Evolutionary conservation across 2,113 vertebrate species (phyloP).

Genomic region (Baryphthengus martii): DNA sequence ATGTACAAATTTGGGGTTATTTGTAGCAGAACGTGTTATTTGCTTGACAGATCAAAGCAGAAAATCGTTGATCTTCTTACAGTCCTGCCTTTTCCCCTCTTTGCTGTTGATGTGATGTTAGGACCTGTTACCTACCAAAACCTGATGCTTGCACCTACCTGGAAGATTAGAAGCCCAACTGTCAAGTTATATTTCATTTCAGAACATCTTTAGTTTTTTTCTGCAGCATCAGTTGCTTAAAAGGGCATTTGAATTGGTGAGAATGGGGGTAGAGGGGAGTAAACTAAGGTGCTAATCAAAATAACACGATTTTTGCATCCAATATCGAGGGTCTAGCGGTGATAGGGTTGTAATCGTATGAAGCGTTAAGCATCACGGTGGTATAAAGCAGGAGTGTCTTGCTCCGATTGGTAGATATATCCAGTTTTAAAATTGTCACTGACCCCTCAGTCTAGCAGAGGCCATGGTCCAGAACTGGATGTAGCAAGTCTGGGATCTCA

Average conservation of each 20-base stretch:
- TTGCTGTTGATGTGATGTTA: neutral
- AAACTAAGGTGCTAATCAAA: neutral
- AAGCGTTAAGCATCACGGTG: neutral
- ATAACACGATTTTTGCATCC: neutral
- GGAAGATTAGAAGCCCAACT: neutral
- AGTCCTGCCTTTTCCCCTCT: neutral
- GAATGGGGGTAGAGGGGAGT: neutral
- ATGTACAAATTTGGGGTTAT: neutral
- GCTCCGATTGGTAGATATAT: neutral
- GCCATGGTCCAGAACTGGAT: neutral
- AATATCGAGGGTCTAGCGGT: neutral
- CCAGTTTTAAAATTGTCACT: neutral
- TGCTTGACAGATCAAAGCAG: slow-evolving; percentile 15
- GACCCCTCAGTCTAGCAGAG: neutral
- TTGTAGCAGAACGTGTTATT: slow-evolving; percentile 16
- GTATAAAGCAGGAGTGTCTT: neutral
- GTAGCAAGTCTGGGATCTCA: neutral
- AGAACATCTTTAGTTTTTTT: neutral
- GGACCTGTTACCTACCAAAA: neutral
- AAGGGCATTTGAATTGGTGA: neutral
- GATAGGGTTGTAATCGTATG: neutral
- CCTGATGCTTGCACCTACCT: neutral
- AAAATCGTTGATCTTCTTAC: slow-evolving; percentile 19
- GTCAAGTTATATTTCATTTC: neutral
- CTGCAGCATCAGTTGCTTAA: neutral